Conservation (phyloP, 2,797 vertebrate genomes). For the Xyrichtys novacula region DNA sequence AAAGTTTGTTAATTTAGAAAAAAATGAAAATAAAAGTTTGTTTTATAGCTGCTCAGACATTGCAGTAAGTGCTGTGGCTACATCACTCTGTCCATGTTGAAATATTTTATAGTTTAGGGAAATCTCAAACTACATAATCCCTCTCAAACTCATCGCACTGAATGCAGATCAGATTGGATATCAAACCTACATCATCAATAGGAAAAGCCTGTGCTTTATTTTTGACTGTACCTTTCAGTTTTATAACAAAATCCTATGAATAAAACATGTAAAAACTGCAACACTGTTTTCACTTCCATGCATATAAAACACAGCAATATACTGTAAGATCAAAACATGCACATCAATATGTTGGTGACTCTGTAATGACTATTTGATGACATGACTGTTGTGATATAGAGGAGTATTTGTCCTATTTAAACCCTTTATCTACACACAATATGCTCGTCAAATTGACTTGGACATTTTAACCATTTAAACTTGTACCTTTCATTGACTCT, state of each 20-base stretch:
- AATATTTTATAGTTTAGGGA: background rate
- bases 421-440: constrained; percentile 1
- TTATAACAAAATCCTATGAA: background rate
- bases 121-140: background rate
- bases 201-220: background rate
- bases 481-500: background rate
- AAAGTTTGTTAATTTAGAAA: background rate
- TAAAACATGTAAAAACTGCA: background rate
- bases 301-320: constrained; percentile 53
- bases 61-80: background rate
- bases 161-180: too few relatives aligned
- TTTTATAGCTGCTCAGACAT: background rate
- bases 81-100: background rate
- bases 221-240: background rate
- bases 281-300: constrained; percentile 53
- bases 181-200: too few relatives aligned
- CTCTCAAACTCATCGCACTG: background rate
- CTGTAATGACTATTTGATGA: constrained; percentile 22
- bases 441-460: background rate
- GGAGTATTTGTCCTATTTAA: constrained; percentile 19
- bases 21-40: background rate
- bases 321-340: constrained; percentile 65
- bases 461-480: background rate
- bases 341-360: constrained; percentile 22
- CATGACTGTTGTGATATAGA: constrained; percentile 8